Evolutionary conservation across 2,797 vertebrate genomes (phyloP).

Genomic region (Takifugu rubripes): DNA sequence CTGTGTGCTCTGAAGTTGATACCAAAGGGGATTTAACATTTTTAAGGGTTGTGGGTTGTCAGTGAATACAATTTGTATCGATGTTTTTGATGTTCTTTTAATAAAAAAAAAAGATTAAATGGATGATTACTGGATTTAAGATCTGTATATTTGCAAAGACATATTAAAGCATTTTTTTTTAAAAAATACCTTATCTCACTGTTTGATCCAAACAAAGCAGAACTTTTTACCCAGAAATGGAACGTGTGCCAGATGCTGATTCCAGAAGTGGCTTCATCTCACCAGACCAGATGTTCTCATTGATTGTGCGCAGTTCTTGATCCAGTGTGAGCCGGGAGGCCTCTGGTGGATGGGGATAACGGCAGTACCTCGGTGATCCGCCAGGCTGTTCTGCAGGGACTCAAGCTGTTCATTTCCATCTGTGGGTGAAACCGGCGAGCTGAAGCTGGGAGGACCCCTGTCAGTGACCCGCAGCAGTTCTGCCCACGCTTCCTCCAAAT

Average conservation of each 20-base stretch:
- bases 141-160: too few relatives aligned
- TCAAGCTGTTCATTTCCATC: too few relatives aligned
- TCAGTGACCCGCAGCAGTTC: too few relatives aligned
- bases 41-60: constrained; percentile 18
- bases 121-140: too few relatives aligned
- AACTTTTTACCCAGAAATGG: background rate
- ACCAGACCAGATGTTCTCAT: constrained; percentile 21
- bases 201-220: too few relatives aligned
- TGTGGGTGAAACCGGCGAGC: too few relatives aligned
- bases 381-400: constrained; percentile 2
- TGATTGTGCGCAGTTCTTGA: constrained; percentile 25
- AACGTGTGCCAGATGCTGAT: background rate
- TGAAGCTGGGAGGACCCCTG: too few relatives aligned
- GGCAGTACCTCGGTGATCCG: constrained; percentile 23
- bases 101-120: too few relatives aligned
- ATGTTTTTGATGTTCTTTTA: background rate
- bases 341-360: constrained; percentile 41
- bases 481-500: too few relatives aligned
- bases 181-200: too few relatives aligned
- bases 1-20: constrained; percentile 27
- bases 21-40: constrained; percentile 48
- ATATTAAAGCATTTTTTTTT: too few relatives aligned
- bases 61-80: constrained; percentile 45
- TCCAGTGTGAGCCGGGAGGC: constrained; percentile 25
- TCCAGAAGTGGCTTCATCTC: too few relatives aligned